Base-by-base conservation (phyloP, 2,113 vertebrate species). In the Muntiacus muntjak region DNA sequence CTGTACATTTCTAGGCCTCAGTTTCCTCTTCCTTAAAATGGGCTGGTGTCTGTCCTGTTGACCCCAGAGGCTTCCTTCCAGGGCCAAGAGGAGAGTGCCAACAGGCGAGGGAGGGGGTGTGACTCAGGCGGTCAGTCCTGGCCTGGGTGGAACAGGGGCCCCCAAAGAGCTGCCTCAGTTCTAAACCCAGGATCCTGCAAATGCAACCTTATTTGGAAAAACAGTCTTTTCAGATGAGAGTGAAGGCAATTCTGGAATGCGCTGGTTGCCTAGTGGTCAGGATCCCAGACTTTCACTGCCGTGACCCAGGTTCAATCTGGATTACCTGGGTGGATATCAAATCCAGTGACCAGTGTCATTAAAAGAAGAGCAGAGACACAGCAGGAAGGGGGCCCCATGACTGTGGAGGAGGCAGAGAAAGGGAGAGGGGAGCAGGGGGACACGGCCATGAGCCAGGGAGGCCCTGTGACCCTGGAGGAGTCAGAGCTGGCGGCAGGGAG, bases 281-380 rank as follows among this genome's bases (percentile, higher is more conserved):
- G 74, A 78, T 45, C 40, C 74, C 74, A 45, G 40, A 45, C 40
- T 45, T 45, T 45, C 3, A 36, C 40, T 43, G 40, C 74, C 3
- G 3, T 45, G 40, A 45, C 12, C 36, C 10, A 43, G 43, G 76
- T 28, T 81, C 11, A 4, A 6, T 45, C 26, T 14, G 28, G 25
- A 28, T 11, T 14, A 26, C 52, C 57, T 1, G 1, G 16, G 11
- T 0, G 0, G 60, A 13, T 5, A 30, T 45, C 10, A 13, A 28
- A 2, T 1, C 50, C 78, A 9, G 7, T 0, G 28, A 5, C 76
- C 0, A 11, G 58, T 0, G 14, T 76, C 54, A 16, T 19, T 25
- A 0, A 1, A 6, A 36, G 7, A 21, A 15, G 45, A 62, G 21
- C 30, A 47, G 43, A 10, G 23, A 28, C 79, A 5, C 36, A 28